Base-by-base conservation (phyloP, 2,113 vertebrate genomes). In the Microtus oregoni region DNA sequence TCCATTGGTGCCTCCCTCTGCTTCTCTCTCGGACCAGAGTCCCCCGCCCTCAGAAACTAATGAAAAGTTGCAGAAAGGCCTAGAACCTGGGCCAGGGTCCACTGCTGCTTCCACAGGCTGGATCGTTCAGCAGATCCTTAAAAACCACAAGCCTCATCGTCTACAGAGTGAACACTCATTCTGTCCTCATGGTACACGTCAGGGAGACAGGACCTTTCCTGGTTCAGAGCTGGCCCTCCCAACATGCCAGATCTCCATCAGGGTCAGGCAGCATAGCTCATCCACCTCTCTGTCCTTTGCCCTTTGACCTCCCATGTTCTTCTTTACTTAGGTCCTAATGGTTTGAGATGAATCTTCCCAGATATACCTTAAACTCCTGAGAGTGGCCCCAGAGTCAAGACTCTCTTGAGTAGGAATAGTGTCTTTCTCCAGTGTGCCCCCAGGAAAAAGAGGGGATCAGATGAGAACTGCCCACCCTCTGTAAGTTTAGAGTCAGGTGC, bases 41-140 rank as follows among this genome's bases (percentile, higher is more conserved):
- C 38, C 52, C 38, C 15, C 47, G 8, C 55, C 85, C 22, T n/a
- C 8, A 44, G n/a, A 89, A 67, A 77, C 44, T 58, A 92, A 86
- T 44, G 52, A 93, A 77, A 76, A 97, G 72, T 63, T 38, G 35
- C 93, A 72, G 92, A 32, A 92, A 90, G 55, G 89, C 55, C 50
- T 55, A 14, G 78, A 91, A 88, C 68, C 14, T 12, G 44, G 72
- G 38, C 19, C 68, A 3, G 11, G 61, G 30, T 28, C 30, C 41
- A 82, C 44, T 75, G 47, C 83, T 41, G 20, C 83, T 67, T 55
- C 67, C 35, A 10, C 41, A 41, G n/a, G 61, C 41, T 92, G 30
- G 20, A n/a, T 73, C 61, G 63, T 73, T 73, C 9, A 32, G 63
- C 67, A 92, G 86, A 86, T 85, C 52, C 72, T 83, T 65, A 44